Base-by-base conservation (phyloP, 2,888 invertebrate genomes). In the Plebejus anna region DNA sequence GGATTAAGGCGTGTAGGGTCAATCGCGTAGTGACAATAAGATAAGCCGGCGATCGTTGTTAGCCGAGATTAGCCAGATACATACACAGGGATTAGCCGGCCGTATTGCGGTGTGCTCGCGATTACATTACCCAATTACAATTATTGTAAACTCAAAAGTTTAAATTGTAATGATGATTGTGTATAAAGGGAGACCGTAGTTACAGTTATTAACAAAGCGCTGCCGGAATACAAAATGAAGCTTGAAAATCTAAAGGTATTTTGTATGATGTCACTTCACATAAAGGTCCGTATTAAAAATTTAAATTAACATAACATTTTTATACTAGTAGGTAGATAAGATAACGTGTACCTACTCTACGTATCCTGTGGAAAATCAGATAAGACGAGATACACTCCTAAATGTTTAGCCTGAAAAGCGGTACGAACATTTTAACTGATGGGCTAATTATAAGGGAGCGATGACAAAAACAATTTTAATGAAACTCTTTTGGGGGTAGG, bases 401-500 rank as follows among this genome's bases (percentile, higher is more conserved):
- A 59, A 61, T 22, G 13, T 66, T 66, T 2, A 66, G 66, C 28
- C 32, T 5, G 13, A 66, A 66, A 66, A 66, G 32, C 32, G 32
- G 13, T 66, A 36, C 13, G 11, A 61, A 61, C 61, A 1, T 13
- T 32, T 32, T 66, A 32, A 13, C 66, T 32, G 22, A 22, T 22
- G 32, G 90, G 86, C 88, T 89, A 88, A 87, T 86, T 86, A 83
- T 76, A 80, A 77, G 73, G 70, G 57, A 76, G 72, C 73, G 75
- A 77, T 78, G 75, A 78, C 76, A 78, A 78, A 76, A 75, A 78
- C 78, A 75, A 71, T 75, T 77, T 78, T 72, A 76, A 76, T 75
- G 76, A 79, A 76, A 76, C 77, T 78, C 76, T 72, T 77, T 78
- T 77, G 77, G 76, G 76, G 80, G 79, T 78, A 79, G 79, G 84